Base-by-base conservation (phyloP, 2,888 invertebrate species). In the Drosophila histrio region DNA sequence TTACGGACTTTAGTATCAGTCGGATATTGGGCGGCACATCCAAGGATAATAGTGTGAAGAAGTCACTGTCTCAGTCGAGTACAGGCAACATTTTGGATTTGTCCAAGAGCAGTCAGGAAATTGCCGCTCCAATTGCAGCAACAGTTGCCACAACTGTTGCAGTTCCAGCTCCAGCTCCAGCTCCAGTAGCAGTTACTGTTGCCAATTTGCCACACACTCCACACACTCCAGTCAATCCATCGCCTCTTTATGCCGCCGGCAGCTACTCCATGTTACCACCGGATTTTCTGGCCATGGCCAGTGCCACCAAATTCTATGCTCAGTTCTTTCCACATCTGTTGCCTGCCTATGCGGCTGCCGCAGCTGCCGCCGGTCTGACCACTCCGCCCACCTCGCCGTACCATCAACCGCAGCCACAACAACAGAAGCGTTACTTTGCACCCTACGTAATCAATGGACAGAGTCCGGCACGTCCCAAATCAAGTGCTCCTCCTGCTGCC, bases 1-100 rank as follows among this genome's bases (percentile, higher is more conserved):
- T 90, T 1, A 92, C 92, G 1, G 92, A 92, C 69, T 92, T 92
- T 52, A 92, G 92, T 66, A 92, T 92, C 13, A 90, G 87, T 66
- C 89, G 90, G 30, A 92, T 92, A 54, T 19, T 76, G 36, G 61
- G 74, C 21, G 67, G 46, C 21, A 22, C 46, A 6, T 3, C 54
- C 11, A 15, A 19, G 64, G 56, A 54, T 43, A 59, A 26, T 9
- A 44, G 54, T n/a, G 36, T 1, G 1, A 60, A 64, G 47, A 75
- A 60, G n/a, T 13, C 56, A 9, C 8, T 53, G 3, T n/a, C n/a
- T n/a, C 9, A 38, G 3, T 28, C 39, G 3, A 30, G 47, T 4
- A 15, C 32, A 1, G 39, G 49, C 43, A 67, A 79, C n/a, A 91
- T 90, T 22, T 71, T 91, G 57, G 91, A 91, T 77, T 82, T 91